Percentiles rank a stretch among this genome's conserved stretches.
These are phyloP conservation scores for Syritta pipiens DNA, from an alignment of 2,888 invertebrate species.

Conservation along the genomic window DNA sequence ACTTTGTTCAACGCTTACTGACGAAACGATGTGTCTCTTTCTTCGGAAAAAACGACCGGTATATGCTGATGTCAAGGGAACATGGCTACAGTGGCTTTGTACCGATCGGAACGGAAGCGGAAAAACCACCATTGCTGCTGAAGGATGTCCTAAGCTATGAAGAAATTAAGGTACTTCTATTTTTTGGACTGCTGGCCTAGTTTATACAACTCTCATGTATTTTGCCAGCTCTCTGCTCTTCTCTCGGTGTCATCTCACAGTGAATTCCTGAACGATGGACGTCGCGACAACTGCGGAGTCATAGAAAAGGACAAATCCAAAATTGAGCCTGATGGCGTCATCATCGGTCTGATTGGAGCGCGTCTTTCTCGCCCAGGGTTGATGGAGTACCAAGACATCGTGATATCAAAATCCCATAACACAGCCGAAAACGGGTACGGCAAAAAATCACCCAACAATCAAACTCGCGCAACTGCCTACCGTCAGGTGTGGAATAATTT, in stretches of 20 bases:
- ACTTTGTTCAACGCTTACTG: constrained; percentile 81
- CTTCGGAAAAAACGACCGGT: constrained; percentile 79
- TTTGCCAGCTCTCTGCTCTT: constrained; percentile 80
- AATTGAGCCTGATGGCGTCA: constrained; percentile 80
- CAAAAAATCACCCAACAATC: constrained; percentile 11
- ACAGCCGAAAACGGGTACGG: constrained; percentile 80
- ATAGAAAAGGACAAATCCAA: constrained; percentile 75
- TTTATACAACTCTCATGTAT: not conserved
- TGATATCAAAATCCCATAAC: constrained; percentile 80
- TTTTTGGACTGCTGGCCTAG: not conserved
- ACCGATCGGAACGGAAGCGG: constrained; percentile 80
- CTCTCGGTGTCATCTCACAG: constrained; percentile 81
- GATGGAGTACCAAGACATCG: constrained; percentile 81
- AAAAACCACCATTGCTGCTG: constrained; percentile 80
- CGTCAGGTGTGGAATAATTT: constrained; percentile 73
- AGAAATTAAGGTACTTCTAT: constrained; percentile 82
- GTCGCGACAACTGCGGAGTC: constrained; percentile 80
- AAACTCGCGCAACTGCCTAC: constrained; percentile 54
- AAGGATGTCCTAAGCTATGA: constrained; percentile 81
- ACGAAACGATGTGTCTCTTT: constrained; percentile 81
- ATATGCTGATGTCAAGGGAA: constrained; percentile 78
- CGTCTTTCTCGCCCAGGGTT: constrained; percentile 79
- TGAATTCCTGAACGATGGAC: constrained; percentile 82
- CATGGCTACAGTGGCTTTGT: constrained; percentile 81
- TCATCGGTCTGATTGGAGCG: constrained; percentile 80